Evolutionary conservation across 2,113 vertebrate species (phyloP).

Genomic region (Eublepharis macularius): DNA sequence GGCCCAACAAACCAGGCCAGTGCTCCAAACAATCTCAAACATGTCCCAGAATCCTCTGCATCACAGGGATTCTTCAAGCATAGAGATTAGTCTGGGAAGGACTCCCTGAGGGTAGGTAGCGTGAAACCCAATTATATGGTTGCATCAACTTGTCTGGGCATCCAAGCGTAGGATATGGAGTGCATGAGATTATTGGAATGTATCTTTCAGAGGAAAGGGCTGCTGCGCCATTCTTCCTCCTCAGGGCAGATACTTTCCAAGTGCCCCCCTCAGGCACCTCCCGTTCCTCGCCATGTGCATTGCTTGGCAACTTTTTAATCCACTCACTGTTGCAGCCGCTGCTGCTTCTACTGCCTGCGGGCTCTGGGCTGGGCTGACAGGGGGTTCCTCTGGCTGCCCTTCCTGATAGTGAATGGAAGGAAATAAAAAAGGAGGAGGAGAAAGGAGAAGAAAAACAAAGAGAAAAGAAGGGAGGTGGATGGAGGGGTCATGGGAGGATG

Average conservation of each 20-base stretch:
- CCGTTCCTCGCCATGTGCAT: slow-evolving; percentile 47
- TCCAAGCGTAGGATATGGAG: slow-evolving; percentile 40
- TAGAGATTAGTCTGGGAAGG: background rate
- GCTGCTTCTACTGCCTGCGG: slow-evolving; percentile 80
- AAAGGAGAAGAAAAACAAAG: slow-evolving; percentile 56
- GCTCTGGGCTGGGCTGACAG: slow-evolving; percentile 75
- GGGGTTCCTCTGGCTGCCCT: slow-evolving; percentile 77
- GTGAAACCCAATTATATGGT: slow-evolving; percentile 8
- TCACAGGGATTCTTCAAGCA: background rate
- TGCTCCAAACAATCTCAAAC: background rate
- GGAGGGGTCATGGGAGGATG: slow-evolving; percentile 76
- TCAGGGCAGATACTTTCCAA: slow-evolving; percentile 55
- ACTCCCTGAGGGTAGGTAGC: background rate
- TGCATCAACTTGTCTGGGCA: slow-evolving; percentile 42
- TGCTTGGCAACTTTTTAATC: slow-evolving; percentile 57
- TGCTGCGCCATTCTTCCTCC: slow-evolving; percentile 60
- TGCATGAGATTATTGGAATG: slow-evolving; percentile 55
- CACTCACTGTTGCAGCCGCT: slow-evolving; percentile 82
- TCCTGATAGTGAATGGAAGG: slow-evolving; percentile 78
- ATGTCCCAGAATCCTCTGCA: background rate
- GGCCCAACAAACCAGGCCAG: background rate
- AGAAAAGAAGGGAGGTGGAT: slow-evolving; percentile 69
- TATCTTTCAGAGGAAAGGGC: slow-evolving; percentile 67
- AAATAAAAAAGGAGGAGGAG: slow-evolving; percentile 65
- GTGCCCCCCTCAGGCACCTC: slow-evolving; percentile 27